These are phyloP conservation scores for Erebia epiphron DNA, from an alignment of 2,888 invertebrate species.

Conservation along the genomic window DNA sequence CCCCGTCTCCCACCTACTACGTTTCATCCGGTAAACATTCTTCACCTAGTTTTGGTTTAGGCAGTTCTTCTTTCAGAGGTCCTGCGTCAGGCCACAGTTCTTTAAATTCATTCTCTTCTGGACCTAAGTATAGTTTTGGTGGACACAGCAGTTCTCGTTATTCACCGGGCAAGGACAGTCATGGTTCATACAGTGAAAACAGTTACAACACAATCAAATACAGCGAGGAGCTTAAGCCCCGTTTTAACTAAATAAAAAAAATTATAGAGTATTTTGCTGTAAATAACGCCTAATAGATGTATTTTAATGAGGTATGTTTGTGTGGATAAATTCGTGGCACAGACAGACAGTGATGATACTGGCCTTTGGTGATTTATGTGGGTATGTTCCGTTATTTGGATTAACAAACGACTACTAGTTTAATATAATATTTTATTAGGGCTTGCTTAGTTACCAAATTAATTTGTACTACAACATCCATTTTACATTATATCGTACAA, in stretches of 20 bases:
- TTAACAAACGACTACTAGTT: conserved; percentile 40
- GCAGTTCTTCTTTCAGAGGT: conserved; percentile 63
- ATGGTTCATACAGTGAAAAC: conserved; percentile 56
- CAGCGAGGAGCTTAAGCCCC: conserved; percentile 75
- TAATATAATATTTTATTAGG: conserved; percentile 36
- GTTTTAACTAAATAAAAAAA: conserved; percentile 50
- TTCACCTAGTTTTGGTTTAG: conserved; percentile 58
- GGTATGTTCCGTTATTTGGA: conserved; percentile 63
- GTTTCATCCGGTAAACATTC: conserved; percentile 60
- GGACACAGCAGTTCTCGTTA: conserved; percentile 61
- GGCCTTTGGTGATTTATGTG: conserved; percentile 59
- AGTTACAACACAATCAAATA: conserved; percentile 78
- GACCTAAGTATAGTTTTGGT: conserved; percentile 66
- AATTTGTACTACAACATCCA: conserved; percentile 10
- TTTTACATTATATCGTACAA: conserved; percentile 5
- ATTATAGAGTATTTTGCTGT: conserved; percentile 47
- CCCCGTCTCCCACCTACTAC: conserved; percentile 65
- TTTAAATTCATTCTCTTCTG: conserved; percentile 59
- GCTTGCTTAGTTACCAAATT: conserved; percentile 56
- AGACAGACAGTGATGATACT: conserved; percentile 48
- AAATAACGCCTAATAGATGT: conserved; percentile 55
- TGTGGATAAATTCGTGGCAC: conserved; percentile 50
- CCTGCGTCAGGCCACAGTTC: conserved; percentile 60
- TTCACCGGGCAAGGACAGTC: conserved; percentile 61
- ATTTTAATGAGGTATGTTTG: conserved; percentile 42